phyloP scores from a whole-genome alignment of 92 coral and sea anemone species.

The Actinostola sp. region DNA sequence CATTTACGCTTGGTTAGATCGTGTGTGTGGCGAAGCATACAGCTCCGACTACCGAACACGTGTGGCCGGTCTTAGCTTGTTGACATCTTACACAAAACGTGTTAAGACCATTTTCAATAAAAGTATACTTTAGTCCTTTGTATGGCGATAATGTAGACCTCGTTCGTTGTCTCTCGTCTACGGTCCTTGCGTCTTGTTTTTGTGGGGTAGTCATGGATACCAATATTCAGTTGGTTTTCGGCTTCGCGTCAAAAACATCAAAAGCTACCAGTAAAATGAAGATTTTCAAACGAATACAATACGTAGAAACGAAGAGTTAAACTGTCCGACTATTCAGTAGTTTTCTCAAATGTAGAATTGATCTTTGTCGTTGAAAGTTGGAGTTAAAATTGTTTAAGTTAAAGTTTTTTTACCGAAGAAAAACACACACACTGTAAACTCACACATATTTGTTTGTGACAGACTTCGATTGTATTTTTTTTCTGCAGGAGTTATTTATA shows the following conservation, averaged over 20 bases:
- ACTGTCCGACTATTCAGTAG: too few species aligned
- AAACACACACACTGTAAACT: too few species aligned
- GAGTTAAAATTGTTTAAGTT: too few species aligned
- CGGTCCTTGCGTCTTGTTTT: constrained; percentile 6
- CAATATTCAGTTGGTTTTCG: background rate
- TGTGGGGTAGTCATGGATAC: constrained; percentile 10
- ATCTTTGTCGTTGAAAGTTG: too few species aligned
- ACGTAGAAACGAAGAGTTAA: too few species aligned
- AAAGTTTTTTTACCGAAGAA: too few species aligned
- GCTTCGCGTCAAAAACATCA: background rate
- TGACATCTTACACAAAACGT: constrained; percentile 30
- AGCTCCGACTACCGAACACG: constrained; percentile 8
- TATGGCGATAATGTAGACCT: background rate
- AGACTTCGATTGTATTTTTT: too few species aligned
- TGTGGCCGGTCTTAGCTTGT: constrained; percentile 12
- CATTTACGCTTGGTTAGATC: constrained; percentile 1
- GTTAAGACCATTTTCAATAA: constrained; percentile 29
- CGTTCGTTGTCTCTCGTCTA: background rate
- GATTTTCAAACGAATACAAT: too few species aligned
- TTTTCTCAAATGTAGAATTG: too few species aligned
- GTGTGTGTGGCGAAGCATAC: constrained; percentile 23
- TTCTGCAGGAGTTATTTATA: too few species aligned
- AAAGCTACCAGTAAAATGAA: too few species aligned
- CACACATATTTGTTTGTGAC: too few species aligned
- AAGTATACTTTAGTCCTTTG: constrained; percentile 20